phyloP scores from a whole-genome alignment of 2,797 vertebrate species.

The Emydoidea blandingii region DNA sequence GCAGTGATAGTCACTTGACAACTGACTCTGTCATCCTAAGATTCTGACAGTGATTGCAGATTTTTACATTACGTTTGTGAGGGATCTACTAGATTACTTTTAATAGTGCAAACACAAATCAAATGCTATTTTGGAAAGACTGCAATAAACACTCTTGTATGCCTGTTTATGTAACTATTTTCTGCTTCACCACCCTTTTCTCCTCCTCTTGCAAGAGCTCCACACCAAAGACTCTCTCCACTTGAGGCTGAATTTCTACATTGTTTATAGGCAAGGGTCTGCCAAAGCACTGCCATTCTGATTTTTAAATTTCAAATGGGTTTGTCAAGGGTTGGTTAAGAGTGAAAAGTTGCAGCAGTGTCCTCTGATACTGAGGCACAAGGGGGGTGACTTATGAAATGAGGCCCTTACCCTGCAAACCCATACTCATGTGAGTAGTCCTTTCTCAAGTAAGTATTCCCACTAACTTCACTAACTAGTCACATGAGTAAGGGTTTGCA shows the following conservation, averaged over 20 bases:
- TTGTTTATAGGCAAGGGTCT: not conserved
- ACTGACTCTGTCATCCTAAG: not conserved
- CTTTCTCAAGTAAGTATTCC: not conserved
- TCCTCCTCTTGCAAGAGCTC: conserved; percentile 10
- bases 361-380: accelerated
- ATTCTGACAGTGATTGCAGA: not conserved
- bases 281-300: not conserved
- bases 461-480: not conserved
- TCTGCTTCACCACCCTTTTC: not conserved
- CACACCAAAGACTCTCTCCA: not conserved
- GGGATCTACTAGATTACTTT: too few relatives aligned
- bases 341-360: accelerated
- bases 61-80: conserved; percentile 26
- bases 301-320: not conserved
- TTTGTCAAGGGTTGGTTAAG: not conserved
- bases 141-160: conserved; percentile 41
- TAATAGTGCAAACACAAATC: conserved; percentile 31
- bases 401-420: not conserved
- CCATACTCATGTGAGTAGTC: not conserved
- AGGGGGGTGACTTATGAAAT: not conserved
- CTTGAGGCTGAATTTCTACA: not conserved
- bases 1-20: not conserved
- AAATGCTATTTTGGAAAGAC: conserved; percentile 27
- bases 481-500: not conserved
- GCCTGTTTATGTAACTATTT: conserved; percentile 40